Base-by-base conservation (phyloP, 1,140 invertebrate species). In the Microplitis demolitor region DNA sequence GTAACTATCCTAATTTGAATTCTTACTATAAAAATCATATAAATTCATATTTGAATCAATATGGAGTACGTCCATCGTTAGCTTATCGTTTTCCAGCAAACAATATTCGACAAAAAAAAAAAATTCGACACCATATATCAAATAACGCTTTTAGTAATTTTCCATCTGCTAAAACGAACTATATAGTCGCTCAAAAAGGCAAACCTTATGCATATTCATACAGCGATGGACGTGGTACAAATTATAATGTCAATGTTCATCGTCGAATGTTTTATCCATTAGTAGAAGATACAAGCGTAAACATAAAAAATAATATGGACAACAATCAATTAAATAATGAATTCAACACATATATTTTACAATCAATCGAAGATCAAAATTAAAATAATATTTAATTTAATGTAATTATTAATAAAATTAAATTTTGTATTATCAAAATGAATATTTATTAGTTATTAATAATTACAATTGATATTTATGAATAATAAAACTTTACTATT, bases 181-280 rank as follows among this genome's bases (percentile, higher is more conserved):
- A 9, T n/a, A 24, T 24, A 24, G 66, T 34, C 8, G 66, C 14
- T 4, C 4, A 39, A 1, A 11, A 35, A 2, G 35, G 34, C 0
- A 56, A 45, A 60, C 53, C 66, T n/a, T 68, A 34, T 35, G 16
- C 31, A 58, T 51, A n/a, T 37, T 58, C 53, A 31, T 68, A 68
- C 35, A 60, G 33, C 14, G 66, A 68, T 60, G 66, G 66, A 31
- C 9, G 34, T 2, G 66, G 66, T 39, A 58, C 9, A 4, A 56
- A 68, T 39, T 31, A 14, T 31, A 68, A 68, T 58, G 14, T 68
- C 14, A 35, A 68, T 35, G 53, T 68, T 6, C 37, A 68, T 16
- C 33, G 54, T 8, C 53, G 66, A 1, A 24, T 24, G 24, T 24
- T 24, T 24, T 24, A 24, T 24, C 24, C 24, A 24, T 24, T 24